Evolutionary conservation across 1,140 invertebrate species (phyloP), one percentile per base, ranked within the genome.

Genomic region (Drosophila ficusphila): DNA sequence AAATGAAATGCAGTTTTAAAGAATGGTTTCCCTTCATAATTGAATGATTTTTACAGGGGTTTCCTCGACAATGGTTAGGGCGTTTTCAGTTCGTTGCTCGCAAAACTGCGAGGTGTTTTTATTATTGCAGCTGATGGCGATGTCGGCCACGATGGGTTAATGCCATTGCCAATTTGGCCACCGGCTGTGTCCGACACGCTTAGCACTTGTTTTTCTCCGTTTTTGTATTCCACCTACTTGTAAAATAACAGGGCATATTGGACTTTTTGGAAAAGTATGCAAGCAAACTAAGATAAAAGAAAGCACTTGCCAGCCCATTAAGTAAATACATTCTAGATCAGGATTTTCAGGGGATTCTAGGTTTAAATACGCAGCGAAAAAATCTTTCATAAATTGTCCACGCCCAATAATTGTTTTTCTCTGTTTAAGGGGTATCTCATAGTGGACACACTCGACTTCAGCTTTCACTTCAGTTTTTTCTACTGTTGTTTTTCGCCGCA

Each of bases 131-230:
- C 42, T 57, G 51, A 36, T 12, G 19, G 21, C 19, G 21, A 12
- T 25, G 41, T 14, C 21, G 41, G 41, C 41, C 23, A 44, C 67
- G 58, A 54, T 83, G 77, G 71, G 70, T 83, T 79, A 85, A 75
- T 76, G 75, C 56, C 49, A 62, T 73, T 79, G 41, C 48, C 78
- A 64, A 67, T 65, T 82, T 58, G 33, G 65, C 44, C 58, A 36
- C 19, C 27, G 18, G 65, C 64, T 58, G 56, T 31, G 51, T 36
- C 39, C 36, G 51, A 29, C 51, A 16, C 36, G 34, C 57, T 61
- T 64, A 61, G 39, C 54, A 61, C 60, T 60, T 61, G 38, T 62
- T 38, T 49, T n/a, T 14, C 41, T 11, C 8, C 38, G 14, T 21
- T 52, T 19, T 18, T n/a, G n/a, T n/a, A n/a, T n/a, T n/a, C n/a